Conservation (phyloP, 2,888 invertebrate species). For the Agonopterix alstromeriana region DNA sequence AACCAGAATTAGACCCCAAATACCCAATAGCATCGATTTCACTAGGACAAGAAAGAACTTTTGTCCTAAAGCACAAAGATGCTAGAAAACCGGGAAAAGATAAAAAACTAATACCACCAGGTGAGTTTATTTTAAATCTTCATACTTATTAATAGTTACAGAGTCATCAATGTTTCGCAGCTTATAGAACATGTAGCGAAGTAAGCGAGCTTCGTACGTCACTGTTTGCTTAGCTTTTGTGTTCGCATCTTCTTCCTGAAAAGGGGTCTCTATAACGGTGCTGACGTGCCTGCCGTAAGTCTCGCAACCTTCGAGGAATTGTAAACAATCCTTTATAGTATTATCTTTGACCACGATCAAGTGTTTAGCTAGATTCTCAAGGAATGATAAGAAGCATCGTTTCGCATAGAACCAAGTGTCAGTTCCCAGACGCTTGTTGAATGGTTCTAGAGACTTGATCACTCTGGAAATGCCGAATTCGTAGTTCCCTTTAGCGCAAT, state of each 20-base stretch:
- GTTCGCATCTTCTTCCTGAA: slow-evolving; percentile 82
- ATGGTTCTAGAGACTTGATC: slow-evolving; percentile 96
- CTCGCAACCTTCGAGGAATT: slow-evolving; percentile 94
- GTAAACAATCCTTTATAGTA: slow-evolving; percentile 90
- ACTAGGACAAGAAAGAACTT: slow-evolving; percentile 79
- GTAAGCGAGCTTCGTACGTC: slow-evolving; percentile 90
- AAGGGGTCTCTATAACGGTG: slow-evolving; percentile 88
- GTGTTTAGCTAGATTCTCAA: slow-evolving; percentile 94
- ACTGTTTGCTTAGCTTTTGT: slow-evolving; percentile 91
- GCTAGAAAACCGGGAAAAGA: slow-evolving; percentile 63
- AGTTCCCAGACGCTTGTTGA: slow-evolving; percentile 95
- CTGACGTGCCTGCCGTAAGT: slow-evolving; percentile 89
- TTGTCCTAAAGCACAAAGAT: slow-evolving; percentile 79
- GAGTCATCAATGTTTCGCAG: slow-evolving; percentile 75
- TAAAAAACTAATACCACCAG: slow-evolving; percentile 57
- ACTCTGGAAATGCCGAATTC: slow-evolving; percentile 99
- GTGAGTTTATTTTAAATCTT: slow-evolving; percentile 69
- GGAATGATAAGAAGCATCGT: slow-evolving; percentile 93
- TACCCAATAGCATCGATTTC: slow-evolving; percentile 82
- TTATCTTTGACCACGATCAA: slow-evolving; percentile 91
- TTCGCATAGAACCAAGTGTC: slow-evolving; percentile 99
- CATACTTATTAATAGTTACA: slow-evolving; percentile 71
- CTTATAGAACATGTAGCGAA: slow-evolving; percentile 88
- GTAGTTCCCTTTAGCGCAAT: slow-evolving; percentile 99
- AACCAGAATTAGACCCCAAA: slow-evolving; percentile 78